phyloP scores from a whole-genome alignment of 2,888 invertebrate genomes.

The Heliconius aoede region DNA sequence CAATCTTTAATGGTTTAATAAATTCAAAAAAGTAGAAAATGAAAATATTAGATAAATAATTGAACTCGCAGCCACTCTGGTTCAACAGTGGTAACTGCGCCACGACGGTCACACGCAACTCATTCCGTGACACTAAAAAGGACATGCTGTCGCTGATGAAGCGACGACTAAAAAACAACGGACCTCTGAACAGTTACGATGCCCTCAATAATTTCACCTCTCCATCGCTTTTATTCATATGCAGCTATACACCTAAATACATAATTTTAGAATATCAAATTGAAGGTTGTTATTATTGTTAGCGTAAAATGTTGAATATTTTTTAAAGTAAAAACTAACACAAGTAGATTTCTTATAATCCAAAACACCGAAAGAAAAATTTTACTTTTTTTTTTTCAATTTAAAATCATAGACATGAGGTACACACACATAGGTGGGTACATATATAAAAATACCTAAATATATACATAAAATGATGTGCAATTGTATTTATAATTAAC shows the following conservation, averaged over 20 bases:
- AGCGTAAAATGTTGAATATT: too few relatives aligned
- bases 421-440: too few relatives aligned
- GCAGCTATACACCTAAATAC: not conserved
- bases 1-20: not conserved
- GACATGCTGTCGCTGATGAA: constrained; percentile 45
- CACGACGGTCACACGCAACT: not conserved
- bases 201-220: constrained; percentile 46
- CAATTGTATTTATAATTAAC: constrained; percentile 12
- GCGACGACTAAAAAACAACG: constrained; percentile 46
- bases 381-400: too few relatives aligned
- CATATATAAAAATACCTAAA: not conserved
- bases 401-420: too few relatives aligned
- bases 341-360: too few relatives aligned
- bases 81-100: too few relatives aligned
- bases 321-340: too few relatives aligned
- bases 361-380: too few relatives aligned
- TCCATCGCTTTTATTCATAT: constrained; percentile 17
- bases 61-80: not conserved
- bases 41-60: not conserved
- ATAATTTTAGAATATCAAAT: too few relatives aligned
- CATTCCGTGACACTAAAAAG: constrained; percentile 37
- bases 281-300: too few relatives aligned
- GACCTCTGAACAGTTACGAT: constrained; percentile 45
- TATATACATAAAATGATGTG: constrained; percentile 1
- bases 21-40: not conserved